Conservation (phyloP, 2,888 invertebrate species). For the Chymomyza caudatula region DNA sequence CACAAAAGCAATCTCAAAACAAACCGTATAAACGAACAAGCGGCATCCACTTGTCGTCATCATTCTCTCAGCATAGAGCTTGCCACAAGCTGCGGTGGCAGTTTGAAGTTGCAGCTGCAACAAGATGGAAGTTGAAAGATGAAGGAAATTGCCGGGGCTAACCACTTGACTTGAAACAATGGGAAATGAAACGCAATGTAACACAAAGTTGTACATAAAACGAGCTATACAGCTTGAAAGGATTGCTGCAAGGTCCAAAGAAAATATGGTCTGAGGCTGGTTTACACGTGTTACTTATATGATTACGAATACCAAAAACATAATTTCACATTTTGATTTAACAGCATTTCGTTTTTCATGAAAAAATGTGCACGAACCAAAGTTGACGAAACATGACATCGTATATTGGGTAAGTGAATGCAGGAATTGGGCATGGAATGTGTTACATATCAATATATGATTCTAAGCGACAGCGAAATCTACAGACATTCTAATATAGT, state of each 20-base stretch:
- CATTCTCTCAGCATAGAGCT: slow-evolving; percentile 7
- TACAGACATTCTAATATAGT: too few species aligned
- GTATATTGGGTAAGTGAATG: too few species aligned
- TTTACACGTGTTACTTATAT: neutral
- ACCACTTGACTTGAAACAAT: slow-evolving; percentile 44
- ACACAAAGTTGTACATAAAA: slow-evolving; percentile 21
- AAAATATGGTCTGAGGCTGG: neutral
- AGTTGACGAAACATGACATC: too few species aligned
- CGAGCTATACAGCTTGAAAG: neutral
- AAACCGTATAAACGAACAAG: slow-evolving; percentile 15
- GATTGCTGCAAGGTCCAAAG: neutral
- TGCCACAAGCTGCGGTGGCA: neutral
- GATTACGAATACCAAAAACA: neutral
- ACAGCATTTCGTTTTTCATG: too few species aligned
- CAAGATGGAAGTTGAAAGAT: slow-evolving; percentile 29
- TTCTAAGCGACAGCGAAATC: too few species aligned
- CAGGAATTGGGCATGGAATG: too few species aligned
- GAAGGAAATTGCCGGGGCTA: slow-evolving; percentile 37
- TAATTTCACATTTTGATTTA: too few species aligned
- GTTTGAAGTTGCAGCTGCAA: slow-evolving; percentile 16
- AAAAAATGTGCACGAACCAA: too few species aligned
- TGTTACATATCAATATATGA: too few species aligned
- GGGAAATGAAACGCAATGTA: slow-evolving; percentile 28
- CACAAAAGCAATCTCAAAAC: neutral
- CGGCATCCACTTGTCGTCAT: slow-evolving; percentile 51